Base-by-base conservation (phyloP, 2,797 vertebrate genomes). In the Cyprinella venusta region DNA sequence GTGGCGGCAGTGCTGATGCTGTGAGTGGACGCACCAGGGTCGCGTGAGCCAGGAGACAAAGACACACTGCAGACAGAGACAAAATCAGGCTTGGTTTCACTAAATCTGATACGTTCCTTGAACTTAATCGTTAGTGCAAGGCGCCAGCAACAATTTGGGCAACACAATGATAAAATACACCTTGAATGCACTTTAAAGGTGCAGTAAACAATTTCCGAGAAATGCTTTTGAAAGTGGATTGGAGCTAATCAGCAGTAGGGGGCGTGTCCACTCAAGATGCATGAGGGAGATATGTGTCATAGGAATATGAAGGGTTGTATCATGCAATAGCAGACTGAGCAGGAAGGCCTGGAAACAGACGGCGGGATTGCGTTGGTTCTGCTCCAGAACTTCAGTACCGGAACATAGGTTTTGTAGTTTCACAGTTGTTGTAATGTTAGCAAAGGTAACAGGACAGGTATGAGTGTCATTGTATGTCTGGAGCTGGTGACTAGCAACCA, bases 1-100 rank as follows among this genome's bases (percentile, higher is more conserved):
- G 97, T 97, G 88, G 96, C 93, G 72, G 96, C 93, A 50, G 96
- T 97, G 91, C 95, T 94, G 87, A 99, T 95, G 93, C 97, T 99
- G 95, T 99, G 97, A 79, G 98, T 98, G 42, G 98, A 99, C 52
- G 97, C 96, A 86, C 97, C 97, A 0, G 98, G 97, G 89, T 97
- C 97, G 91, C 95, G 96, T 89, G 97, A 96, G 82, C 95, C 94
- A 38, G 98, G 96, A 80, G 94, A 94, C 70, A 91, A 91, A 0
- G 92, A 89, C 0, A 94, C 90, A 80, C 96, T 91, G 91, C 93
- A 95, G 68, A 36, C 59, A 59, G 30, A 67, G 15, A 83, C 8
- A 76, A 59, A 69, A 54, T 30, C 42, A 40, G 61, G 7, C 45
- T 26, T 75, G 16, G 30, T 75, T 59, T 75, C 8, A 72, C 40